These are phyloP conservation scores for Ceraclea dissimilis DNA, from an alignment of 2,888 invertebrate genomes.

Conservation along the genomic window DNA sequence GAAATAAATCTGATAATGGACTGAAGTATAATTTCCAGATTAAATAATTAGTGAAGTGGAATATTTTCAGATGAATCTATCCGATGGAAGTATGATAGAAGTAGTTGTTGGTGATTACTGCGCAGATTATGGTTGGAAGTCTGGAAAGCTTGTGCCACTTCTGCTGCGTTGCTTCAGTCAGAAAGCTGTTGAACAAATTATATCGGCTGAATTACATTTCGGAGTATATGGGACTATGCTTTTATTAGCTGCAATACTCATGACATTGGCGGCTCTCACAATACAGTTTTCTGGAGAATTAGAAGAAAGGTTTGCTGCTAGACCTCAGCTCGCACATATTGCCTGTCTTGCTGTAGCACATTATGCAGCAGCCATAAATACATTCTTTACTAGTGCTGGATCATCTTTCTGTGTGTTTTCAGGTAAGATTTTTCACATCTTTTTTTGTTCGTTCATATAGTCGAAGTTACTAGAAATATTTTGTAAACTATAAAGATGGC, in stretches of 20 bases:
- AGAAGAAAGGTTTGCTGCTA: constrained; percentile 15
- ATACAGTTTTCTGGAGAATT: constrained; percentile 10
- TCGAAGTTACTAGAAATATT: neutral
- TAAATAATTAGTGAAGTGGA: too few relatives aligned
- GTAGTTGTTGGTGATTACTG: constrained; percentile 19
- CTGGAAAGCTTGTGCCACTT: constrained; percentile 11
- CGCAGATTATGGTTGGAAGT: constrained; percentile 18
- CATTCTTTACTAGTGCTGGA: neutral
- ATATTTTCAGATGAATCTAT: too few relatives aligned
- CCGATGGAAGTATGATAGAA: neutral
- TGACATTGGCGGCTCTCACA: constrained; percentile 16
- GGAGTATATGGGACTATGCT: constrained; percentile 12
- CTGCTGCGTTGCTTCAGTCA: constrained; percentile 19
- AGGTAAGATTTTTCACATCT: neutral
- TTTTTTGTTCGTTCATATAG: neutral
- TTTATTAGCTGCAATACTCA: constrained; percentile 12
- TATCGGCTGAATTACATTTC: constrained; percentile 4
- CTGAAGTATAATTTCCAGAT: too few relatives aligned
- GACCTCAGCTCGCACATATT: constrained; percentile 17
- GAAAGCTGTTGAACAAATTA: neutral
- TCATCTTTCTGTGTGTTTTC: constrained; percentile 1
- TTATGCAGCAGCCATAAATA: constrained; percentile 8
- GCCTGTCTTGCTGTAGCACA: constrained; percentile 20
- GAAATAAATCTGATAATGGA: too few relatives aligned
- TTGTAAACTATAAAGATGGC: neutral